Conservation (phyloP, 2,113 vertebrate genomes). For the Melanocharis versteri region DNA sequence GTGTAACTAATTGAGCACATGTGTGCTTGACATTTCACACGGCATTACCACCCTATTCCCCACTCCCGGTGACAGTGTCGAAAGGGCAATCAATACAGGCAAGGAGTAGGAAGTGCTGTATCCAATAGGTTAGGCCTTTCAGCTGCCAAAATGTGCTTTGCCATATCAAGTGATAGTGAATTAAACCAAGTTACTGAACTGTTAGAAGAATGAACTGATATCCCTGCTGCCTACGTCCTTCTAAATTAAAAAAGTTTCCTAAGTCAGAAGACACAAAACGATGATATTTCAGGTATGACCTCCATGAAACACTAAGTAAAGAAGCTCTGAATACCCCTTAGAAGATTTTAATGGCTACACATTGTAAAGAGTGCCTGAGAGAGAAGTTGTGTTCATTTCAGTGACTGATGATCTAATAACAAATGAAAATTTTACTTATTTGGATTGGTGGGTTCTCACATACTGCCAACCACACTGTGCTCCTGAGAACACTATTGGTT, state of each 20-base stretch:
- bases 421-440: neutral
- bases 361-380: neutral
- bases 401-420: neutral
- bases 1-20: neutral
- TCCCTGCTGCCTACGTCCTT: neutral
- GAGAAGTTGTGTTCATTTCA: neutral
- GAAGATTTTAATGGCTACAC: neutral
- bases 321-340: neutral
- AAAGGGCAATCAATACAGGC: neutral
- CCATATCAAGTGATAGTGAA: neutral
- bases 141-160: neutral
- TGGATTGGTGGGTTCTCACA: neutral
- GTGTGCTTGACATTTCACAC: conserved; percentile 33
- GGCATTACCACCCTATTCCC: neutral
- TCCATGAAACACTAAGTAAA: neutral
- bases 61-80: neutral
- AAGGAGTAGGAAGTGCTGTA: neutral
- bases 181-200: neutral
- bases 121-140: neutral
- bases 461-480: neutral
- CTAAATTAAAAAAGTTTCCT: neutral
- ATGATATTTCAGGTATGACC: neutral
- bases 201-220: neutral
- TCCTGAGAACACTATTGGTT: neutral
- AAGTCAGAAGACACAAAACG: neutral